Conservation (phyloP, 2,888 invertebrate genomes). For the Anarsia innoxiella region DNA sequence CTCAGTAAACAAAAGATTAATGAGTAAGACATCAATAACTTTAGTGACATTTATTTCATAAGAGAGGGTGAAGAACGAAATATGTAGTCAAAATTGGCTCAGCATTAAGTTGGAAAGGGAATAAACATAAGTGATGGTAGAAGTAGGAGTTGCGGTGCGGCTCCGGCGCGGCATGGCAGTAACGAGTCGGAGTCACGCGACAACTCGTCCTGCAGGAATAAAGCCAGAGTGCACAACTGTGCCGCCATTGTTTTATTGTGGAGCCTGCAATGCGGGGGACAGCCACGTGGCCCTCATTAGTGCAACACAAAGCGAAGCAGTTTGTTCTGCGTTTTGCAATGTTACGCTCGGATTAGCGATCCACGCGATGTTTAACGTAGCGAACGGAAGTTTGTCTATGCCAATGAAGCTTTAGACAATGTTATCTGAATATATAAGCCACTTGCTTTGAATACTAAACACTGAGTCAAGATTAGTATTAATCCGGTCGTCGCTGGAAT, state of each 20-base stretch:
- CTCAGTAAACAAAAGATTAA: not conserved
- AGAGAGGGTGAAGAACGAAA: conserved; percentile 6
- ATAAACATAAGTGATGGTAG: conserved; percentile 43
- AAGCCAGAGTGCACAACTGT: conserved; percentile 63
- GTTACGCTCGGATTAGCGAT: conserved; percentile 64
- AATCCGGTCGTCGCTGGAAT: conserved; percentile 1
- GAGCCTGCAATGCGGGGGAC: conserved; percentile 68
- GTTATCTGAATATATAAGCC: conserved; percentile 16
- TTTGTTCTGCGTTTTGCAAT: conserved; percentile 70
- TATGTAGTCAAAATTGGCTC: conserved; percentile 4
- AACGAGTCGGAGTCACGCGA: conserved; percentile 64
- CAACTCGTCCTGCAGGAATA: conserved; percentile 65
- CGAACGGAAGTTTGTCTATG: conserved; percentile 51
- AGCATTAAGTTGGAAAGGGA: conserved; percentile 34
- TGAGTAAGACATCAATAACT: too few relatives aligned
- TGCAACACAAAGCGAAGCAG: conserved; percentile 67
- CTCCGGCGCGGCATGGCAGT: too few relatives aligned
- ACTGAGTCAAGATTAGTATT: too few relatives aligned
- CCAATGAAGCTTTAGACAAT: conserved; percentile 26
- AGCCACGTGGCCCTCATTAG: conserved; percentile 74
- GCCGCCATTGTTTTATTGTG: conserved; percentile 71
- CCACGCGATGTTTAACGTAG: conserved; percentile 58
- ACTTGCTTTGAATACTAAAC: conserved; percentile 7
- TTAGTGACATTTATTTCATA: too few relatives aligned
- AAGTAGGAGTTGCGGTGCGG: conserved; percentile 48